Evolutionary conservation across 1,140 invertebrate genomes (phyloP), one percentile per base, ranked within the genome.

Genomic region (Drosophila carrolli): DNA sequence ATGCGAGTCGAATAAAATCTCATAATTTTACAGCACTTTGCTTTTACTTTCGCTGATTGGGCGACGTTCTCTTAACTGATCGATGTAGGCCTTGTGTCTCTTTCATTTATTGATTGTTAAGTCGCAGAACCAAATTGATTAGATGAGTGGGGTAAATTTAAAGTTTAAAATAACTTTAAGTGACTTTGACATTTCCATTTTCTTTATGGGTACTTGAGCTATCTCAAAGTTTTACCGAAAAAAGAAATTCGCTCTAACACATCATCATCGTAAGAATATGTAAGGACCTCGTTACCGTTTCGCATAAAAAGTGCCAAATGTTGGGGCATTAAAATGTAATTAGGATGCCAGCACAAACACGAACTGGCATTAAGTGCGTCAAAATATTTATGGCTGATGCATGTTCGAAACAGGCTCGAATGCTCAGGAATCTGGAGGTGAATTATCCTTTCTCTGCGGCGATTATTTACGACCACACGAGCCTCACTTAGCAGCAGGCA

Each of bases 251-350:
- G 23, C 50, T 6, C 10, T 37, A 8, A 35, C 16, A 38, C 67
- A 70, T 57, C 66, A 48, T 71, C 43, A 40, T 48, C 40, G 19
- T 27, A n/a, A 58, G 37, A n/a, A 9, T n/a, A 16, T 35, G 5
- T 72, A 66, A 68, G 65, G 38, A 68, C 40, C 43, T 71, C 65
- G 54, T 72, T 72, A 72, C 66, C 66, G 65, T 41, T 72, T 71
- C 44, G n/a, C 65, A 68, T 68, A 68, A 76, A 76, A 55, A 35
- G 32, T 76, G 50, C 19, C 63, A 76, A 61, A 62, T 76, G 73
- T 41, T 13, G 35, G 47, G 38, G 58, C 75, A 78, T 78, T 78
- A 78, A 78, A 78, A 78, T 78, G 75, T 78, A 78, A 78, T 78
- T 78, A 78, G 75, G 66, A 58, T 77, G 40, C 43, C 53, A 62